A percentile compares a stretch with the other conserved stretches of the same genome.
phyloP scores from a whole-genome alignment of 2,797 vertebrate species.

The Balearica regulorum region DNA sequence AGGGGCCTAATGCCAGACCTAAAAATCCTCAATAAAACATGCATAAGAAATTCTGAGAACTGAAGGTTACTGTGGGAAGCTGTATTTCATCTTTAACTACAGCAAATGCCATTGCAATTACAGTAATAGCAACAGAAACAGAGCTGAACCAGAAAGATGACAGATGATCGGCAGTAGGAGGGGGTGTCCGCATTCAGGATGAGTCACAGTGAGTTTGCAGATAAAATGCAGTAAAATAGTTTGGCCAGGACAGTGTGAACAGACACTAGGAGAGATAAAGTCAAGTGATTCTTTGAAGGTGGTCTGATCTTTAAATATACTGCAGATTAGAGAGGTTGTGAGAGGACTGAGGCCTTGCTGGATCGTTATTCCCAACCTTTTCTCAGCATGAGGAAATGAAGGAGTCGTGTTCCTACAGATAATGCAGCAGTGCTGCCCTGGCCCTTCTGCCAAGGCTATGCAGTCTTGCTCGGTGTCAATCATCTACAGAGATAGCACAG shows the following conservation, averaged over 20 bases:
- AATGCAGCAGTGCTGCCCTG: neutral
- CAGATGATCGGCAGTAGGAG: neutral
- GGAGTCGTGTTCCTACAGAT: neutral
- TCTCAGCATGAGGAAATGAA: neutral
- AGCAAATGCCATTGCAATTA: neutral
- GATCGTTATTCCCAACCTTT: neutral
- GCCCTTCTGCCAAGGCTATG: neutral
- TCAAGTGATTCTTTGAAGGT: conserved; percentile 62
- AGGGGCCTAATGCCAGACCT: neutral
- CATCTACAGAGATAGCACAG: neutral
- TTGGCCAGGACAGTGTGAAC: conserved; percentile 58
- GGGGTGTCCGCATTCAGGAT: neutral
- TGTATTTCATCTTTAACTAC: neutral
- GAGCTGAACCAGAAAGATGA: neutral
- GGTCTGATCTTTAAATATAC: conserved; percentile 41
- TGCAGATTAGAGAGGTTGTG: conserved; percentile 3
- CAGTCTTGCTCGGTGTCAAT: neutral
- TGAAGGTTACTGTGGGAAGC: neutral
- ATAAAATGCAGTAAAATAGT: conserved; percentile 42
- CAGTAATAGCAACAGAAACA: neutral
- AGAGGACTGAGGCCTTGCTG: neutral
- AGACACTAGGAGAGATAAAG: conserved; percentile 51
- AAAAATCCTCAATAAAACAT: neutral
- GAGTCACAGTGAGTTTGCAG: conserved; percentile 36
- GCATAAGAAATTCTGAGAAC: neutral